Conservation (phyloP, 2,888 invertebrate genomes). For the Pogonocherus hispidulus region DNA sequence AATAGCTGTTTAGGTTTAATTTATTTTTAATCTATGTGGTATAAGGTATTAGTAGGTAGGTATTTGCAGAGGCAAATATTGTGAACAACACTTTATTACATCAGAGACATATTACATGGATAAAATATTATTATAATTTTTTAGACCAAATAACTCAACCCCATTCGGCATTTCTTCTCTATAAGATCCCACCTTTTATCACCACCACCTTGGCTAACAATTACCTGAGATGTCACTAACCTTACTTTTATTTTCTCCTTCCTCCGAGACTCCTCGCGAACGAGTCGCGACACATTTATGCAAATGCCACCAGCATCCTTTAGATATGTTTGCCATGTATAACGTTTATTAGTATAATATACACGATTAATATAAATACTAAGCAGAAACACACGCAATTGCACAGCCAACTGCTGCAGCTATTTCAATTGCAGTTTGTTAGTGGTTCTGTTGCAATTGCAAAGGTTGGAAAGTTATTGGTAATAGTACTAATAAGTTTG, state of each 20-base stretch:
- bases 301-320: slow-evolving; percentile 33
- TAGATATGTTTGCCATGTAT: slow-evolving; percentile 6
- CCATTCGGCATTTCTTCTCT: not conserved
- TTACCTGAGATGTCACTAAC: slow-evolving; percentile 52
- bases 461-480: not conserved
- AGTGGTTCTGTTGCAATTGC: not conserved
- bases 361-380: not conserved
- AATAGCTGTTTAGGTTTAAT: no score
- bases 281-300: slow-evolving; percentile 51
- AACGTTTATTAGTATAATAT: not conserved
- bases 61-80: no score
- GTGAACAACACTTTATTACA: no score
- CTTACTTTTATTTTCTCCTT: slow-evolving; percentile 55
- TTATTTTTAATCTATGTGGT: no score
- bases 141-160: not conserved
- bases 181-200: slow-evolving; percentile 37
- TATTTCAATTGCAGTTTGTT: not conserved
- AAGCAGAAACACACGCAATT: not conserved
- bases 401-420: not conserved
- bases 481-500: no score
- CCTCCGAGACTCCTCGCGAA: slow-evolving; percentile 54
- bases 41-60: no score
- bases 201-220: slow-evolving; percentile 38
- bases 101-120: no score
- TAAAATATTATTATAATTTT: no score